Percentiles rank a stretch among this genome's conserved stretches.
These are phyloP conservation scores for Coregonus clupeaformis DNA, from an alignment of 2,113 vertebrate genomes.

Conservation along the genomic window DNA sequence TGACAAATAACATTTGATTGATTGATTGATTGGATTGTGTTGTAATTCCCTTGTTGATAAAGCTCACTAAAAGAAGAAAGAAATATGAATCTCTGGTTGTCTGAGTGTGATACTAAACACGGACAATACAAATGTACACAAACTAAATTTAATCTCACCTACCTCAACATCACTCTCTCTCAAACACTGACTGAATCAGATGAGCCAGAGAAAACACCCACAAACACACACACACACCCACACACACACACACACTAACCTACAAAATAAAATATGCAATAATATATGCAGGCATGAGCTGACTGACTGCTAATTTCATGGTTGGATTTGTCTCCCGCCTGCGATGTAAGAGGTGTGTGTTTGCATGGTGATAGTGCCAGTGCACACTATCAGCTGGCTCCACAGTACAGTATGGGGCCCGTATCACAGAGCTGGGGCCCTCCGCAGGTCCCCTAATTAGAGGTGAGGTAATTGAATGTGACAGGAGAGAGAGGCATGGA, in stretches of 20 bases:
- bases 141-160: neutral
- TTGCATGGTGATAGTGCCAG: slow-evolving; percentile 46
- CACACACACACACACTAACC: slow-evolving; percentile 1
- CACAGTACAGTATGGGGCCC: slow-evolving; percentile 14
- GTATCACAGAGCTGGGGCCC: too few relatives aligned
- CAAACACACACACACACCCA: neutral
- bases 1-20: too few relatives aligned
- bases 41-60: too few relatives aligned
- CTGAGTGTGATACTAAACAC: too few relatives aligned
- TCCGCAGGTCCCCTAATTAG: slow-evolving; percentile 58
- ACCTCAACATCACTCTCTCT: neutral
- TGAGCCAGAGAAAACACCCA: neutral
- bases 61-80: too few relatives aligned
- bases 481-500: slow-evolving; percentile 69
- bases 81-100: too few relatives aligned
- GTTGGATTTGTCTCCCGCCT: slow-evolving; percentile 37
- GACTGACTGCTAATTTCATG: slow-evolving; percentile 49
- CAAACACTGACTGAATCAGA: neutral
- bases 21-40: too few relatives aligned
- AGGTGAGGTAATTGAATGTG: slow-evolving; percentile 68
- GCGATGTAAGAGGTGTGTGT: slow-evolving; percentile 41
- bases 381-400: slow-evolving; percentile 54
- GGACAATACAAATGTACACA: too few relatives aligned
- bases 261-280: slow-evolving; percentile 36
- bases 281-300: slow-evolving; percentile 39